Conservation (phyloP, 37 sponge, comb jelly and placozoan genomes). For the Spongilla lacustris region DNA sequence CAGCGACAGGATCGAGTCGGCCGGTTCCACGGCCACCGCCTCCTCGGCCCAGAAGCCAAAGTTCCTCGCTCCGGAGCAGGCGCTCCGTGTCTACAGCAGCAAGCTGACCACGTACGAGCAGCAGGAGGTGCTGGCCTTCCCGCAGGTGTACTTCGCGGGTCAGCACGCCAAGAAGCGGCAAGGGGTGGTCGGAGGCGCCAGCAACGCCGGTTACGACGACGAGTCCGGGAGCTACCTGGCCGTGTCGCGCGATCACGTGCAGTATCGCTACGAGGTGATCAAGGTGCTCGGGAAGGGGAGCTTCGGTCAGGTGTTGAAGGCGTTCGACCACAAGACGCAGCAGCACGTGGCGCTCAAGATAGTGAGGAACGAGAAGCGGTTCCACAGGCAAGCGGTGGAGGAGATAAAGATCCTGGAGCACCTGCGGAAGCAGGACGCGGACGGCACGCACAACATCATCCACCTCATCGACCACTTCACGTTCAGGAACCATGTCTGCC, state of each 20-base stretch:
- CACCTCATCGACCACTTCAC: conserved; percentile 93
- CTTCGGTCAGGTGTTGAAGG: conserved; percentile 98
- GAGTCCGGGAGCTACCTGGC: conserved; percentile 85
- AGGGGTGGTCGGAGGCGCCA: conserved; percentile 81
- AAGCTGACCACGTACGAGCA: conserved; percentile 93
- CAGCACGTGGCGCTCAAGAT: conserved; percentile 94
- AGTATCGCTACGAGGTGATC: conserved; percentile 95
- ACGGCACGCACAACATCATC: conserved; percentile 90
- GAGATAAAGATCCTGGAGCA: conserved; percentile 95
- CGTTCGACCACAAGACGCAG: conserved; percentile 95
- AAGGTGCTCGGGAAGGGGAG: conserved; percentile 96
- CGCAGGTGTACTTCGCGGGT: conserved; percentile 94
- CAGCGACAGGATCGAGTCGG: conserved; percentile 21
- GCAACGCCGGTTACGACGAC: conserved; percentile 95
- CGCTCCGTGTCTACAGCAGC: conserved; percentile 89
- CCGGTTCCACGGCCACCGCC: conserved; percentile 21
- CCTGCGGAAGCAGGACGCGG: conserved; percentile 89
- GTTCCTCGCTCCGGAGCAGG: conserved; percentile 85
- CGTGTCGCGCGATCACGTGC: conserved; percentile 92
- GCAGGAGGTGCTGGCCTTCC: conserved; percentile 88
- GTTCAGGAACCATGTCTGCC: conserved; percentile 96
- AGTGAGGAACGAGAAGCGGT: conserved; percentile 95
- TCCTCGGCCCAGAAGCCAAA: conserved; percentile 45
- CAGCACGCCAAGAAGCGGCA: conserved; percentile 91
- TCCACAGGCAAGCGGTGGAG: conserved; percentile 95